These are phyloP conservation scores for Phalloptychus januarius DNA, from an alignment of 2,797 vertebrate genomes.

Conservation along the genomic window DNA sequence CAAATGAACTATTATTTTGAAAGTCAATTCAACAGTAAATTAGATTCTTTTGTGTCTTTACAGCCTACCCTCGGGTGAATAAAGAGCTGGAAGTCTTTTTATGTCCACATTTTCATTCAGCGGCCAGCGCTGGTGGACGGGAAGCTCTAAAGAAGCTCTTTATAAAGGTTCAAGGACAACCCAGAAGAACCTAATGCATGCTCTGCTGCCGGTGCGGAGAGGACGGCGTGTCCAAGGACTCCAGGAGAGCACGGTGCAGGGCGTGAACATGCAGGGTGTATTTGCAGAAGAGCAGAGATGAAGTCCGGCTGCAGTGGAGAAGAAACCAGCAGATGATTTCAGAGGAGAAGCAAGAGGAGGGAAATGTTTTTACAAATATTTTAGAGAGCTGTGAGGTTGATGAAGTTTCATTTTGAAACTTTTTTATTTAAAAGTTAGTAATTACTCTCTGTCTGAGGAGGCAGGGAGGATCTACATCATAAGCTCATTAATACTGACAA, in stretches of 20 bases:
- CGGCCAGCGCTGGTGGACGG: constrained; percentile 27
- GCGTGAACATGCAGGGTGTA: constrained; percentile 60
- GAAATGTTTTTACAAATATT: constrained; percentile 3
- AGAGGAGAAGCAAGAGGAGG: constrained; percentile 64
- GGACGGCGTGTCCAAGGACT: constrained; percentile 60
- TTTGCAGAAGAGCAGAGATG: constrained; percentile 72
- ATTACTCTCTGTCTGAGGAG: neutral
- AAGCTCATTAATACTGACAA: neutral
- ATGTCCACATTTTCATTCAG: constrained; percentile 45
- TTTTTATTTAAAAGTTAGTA: neutral
- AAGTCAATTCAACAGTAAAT: constrained; percentile 36
- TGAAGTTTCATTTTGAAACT: neutral
- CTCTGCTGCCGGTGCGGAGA: constrained; percentile 49
- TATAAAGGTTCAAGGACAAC: constrained; percentile 69
- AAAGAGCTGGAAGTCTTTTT: constrained; percentile 35
- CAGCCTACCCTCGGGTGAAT: constrained; percentile 29
- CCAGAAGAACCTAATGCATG: constrained; percentile 64
- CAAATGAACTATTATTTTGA: constrained; percentile 35
- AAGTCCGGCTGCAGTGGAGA: constrained; percentile 71
- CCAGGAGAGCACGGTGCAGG: constrained; percentile 53
- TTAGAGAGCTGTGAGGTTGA: neutral
- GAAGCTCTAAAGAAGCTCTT: constrained; percentile 58
- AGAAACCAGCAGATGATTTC: constrained; percentile 60
- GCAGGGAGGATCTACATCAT: neutral
- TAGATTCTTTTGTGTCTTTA: constrained; percentile 26